Base-by-base conservation (phyloP, 2,113 vertebrate species). In the Catharus fuscescens region DNA sequence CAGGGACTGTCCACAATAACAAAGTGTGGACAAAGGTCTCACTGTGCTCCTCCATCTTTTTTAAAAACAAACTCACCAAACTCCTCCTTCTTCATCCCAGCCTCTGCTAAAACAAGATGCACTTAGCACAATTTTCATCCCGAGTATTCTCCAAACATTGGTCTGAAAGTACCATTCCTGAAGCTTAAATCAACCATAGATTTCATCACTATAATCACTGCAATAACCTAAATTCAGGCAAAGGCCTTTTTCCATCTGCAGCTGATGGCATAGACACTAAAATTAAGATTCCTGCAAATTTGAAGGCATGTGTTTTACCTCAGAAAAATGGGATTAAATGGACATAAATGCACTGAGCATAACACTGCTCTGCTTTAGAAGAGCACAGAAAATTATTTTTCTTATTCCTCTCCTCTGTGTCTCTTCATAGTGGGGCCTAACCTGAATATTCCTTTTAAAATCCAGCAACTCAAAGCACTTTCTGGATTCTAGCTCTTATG, bases 21-120 rank as follows among this genome's bases (percentile, higher is more conserved):
- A 34, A 0, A 6, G 13, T 3, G 7, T 47, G 24, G 54, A 48
- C 36, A 65, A 48, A 3, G 2, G 13, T 36, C 0, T 26, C 8
- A 7, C 14, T 36, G 40, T 60, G 29, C 25, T 24, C 12, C 23
- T 7, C 9, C 7, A 12, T 8, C 4, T 14, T 53, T 50, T 50
- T 42, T 10, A 24, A 70, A 59, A 40, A 42, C 14, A 42, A 83
- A 60, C 6, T 7, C 54, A 71, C 4, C 6, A 19, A 38, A 57
- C 54, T 76, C 59, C 42, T 74, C 40, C 28, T 44, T 64, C 3
- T 72, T 77, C 54, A 29, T 71, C 19, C 19, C n/a, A 71, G 14
- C 12, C 28, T 48, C 25, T 79, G 42, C 54, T 61, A 8, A n/a
- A 87, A 60, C 17, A 72, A 88, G 42, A 76, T 44, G 12, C 14